These are phyloP conservation scores for Narcine bancroftii DNA, from an alignment of 2,113 vertebrate species.

Conservation along the genomic window DNA sequence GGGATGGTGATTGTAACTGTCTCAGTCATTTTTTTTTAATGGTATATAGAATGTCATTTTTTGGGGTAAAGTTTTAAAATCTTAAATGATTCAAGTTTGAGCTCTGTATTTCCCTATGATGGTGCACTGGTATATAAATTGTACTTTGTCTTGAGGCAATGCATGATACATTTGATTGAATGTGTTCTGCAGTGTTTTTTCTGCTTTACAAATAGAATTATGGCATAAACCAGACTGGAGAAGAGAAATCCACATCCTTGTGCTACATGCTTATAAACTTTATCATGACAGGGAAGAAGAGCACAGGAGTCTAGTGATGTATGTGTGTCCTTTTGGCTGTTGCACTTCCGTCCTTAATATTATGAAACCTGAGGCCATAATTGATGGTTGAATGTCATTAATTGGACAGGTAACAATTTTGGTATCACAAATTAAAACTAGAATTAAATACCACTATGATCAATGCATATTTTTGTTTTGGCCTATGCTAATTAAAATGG, in stretches of 20 bases:
- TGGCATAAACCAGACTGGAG: background rate
- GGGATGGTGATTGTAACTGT: background rate
- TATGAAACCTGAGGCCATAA: background rate
- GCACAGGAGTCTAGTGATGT: constrained; percentile 14
- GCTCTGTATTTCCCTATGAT: background rate
- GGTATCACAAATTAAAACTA: background rate
- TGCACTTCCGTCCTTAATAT: background rate
- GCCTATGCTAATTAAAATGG: constrained; percentile 22
- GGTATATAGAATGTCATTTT: constrained; percentile 17
- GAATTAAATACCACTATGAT: background rate
- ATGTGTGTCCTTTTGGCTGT: constrained; percentile 6
- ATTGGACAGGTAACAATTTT: constrained; percentile 4
- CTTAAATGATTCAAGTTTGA: background rate
- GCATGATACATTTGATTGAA: background rate
- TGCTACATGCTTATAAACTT: background rate
- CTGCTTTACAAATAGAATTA: background rate
- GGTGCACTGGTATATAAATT: background rate
- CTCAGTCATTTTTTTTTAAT: constrained; percentile 20
- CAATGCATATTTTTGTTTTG: background rate
- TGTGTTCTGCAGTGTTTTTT: constrained; percentile 19
- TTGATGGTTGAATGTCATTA: background rate
- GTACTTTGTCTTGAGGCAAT: background rate
- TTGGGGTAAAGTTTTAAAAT: background rate
- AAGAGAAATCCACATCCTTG: background rate
- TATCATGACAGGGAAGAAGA: constrained; percentile 4